Evolutionary conservation across 2,797 vertebrate species (phyloP), one percentile per base, ranked within the genome.

Genomic region (Nyctibius grandis): DNA sequence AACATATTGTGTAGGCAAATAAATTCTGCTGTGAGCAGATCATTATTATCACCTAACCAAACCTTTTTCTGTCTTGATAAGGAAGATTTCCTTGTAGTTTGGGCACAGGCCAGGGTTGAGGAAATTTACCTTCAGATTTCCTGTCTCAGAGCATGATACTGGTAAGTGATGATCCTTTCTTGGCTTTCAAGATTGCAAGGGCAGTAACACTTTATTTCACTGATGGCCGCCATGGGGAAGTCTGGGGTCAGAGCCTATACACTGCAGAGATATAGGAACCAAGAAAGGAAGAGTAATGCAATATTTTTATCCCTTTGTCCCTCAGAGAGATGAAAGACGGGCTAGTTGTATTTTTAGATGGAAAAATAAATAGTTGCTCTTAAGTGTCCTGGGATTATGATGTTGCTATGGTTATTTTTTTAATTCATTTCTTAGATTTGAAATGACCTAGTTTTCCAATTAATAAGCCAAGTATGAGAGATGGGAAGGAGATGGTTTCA

Each of bases 401-500:
- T 59, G 60, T 76, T 95, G 51, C 54, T 83, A 72, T 72, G 33
- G 68, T 67, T 88, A 23, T 72, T 40, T 69, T 84, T 84, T 78
- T 12, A 6, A 53, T 89, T 81, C 2, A 72, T 94, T 89, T 80
- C 25, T 77, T 79, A 33, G 38, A 65, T 94, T 89, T 79, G 31
- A 91, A 93, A 44, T 93, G 36, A 68, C 29, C 18, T 87, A 47
- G 33, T 91, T 94, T 96, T 95, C 80, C 74, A 88, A 61, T 80
- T 87, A 82, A 83, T 59, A 74, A 89, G 38, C 65, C 88, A 92
- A 93, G 33, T 87, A 81, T 68, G 82, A 94, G 88, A 57, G 34
- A 26, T 25, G 53, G 64, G 91, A 79, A 77, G 60, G 63, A 92
- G 74, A 33, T 54, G 23, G 29, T 80, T 95, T 95, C 51, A 60